Evolutionary conservation across 2,888 invertebrate genomes (phyloP).

Genomic region (Netelia fuscicornis): DNA sequence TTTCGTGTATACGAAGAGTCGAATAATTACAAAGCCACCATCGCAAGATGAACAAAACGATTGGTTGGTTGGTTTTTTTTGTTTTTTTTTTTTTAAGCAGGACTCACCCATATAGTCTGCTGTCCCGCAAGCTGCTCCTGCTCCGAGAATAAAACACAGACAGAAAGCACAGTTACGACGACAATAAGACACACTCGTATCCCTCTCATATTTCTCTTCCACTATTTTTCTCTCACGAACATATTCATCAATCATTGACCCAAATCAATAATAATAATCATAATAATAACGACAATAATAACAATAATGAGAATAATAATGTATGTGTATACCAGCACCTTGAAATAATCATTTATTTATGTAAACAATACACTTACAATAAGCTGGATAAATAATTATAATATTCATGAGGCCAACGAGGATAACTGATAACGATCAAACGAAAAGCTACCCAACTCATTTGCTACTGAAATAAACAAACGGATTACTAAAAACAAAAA

Average conservation of each 20-base stretch:
- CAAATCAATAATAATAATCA: conserved; percentile 56
- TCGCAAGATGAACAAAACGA: conserved; percentile 73
- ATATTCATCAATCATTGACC: conserved; percentile 68
- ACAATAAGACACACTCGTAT: conserved; percentile 54
- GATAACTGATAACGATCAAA: conserved; percentile 68
- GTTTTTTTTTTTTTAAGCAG: conserved; percentile 67
- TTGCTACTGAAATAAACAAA: conserved; percentile 48
- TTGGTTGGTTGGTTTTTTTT: conserved; percentile 44
- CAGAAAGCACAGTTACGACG: conserved; percentile 80
- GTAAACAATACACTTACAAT: conserved; percentile 78
- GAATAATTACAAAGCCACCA: conserved; percentile 78
- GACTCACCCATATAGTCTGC: conserved; percentile 94
- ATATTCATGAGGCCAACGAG: conserved; percentile 71
- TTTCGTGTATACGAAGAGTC: conserved; percentile 43
- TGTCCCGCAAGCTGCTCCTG: conserved; percentile 96
- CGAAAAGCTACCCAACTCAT: conserved; percentile 53
- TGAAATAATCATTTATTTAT: conserved; percentile 78
- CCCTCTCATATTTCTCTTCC: conserved; percentile 21
- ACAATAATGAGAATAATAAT: conserved; percentile 49
- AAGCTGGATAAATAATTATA: conserved; percentile 77
- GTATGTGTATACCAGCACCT: conserved; percentile 73
- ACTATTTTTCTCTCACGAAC: conserved; percentile 47
- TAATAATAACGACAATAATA: conserved; percentile 65
- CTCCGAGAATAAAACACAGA: conserved; percentile 80
- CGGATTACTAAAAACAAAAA: conserved; percentile 49